These are phyloP conservation scores for Sussaba pulchella DNA, from an alignment of 2,888 invertebrate species.

Conservation along the genomic window DNA sequence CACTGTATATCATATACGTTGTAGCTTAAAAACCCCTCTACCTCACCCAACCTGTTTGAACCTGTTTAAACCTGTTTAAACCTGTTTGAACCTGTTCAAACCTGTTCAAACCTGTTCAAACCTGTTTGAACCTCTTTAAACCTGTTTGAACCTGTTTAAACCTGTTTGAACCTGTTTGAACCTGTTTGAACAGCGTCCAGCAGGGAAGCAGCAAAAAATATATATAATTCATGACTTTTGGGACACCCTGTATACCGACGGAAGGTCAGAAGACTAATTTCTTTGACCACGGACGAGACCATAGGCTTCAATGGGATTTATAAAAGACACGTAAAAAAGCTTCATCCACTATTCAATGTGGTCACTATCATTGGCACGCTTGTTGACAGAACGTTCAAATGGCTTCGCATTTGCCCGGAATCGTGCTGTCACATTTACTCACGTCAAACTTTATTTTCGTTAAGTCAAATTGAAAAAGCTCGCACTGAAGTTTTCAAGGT, in stretches of 20 bases:
- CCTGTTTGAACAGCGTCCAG: no score
- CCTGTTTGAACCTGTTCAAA: no score
- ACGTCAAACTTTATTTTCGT: constrained; percentile 27
- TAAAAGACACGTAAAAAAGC: constrained; percentile 44
- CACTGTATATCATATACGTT: no score
- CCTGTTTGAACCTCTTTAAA: no score
- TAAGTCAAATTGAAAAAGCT: constrained; percentile 13
- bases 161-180: no score
- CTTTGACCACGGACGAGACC: constrained; percentile 13
- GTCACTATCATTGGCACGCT: constrained; percentile 62
- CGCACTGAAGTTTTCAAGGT: background rate
- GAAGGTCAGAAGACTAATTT: constrained; percentile 14
- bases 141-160: no score
- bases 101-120: no score
- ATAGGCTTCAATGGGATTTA: constrained; percentile 16
- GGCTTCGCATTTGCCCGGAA: background rate
- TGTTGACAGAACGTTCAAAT: constrained; percentile 39
- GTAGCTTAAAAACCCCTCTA: no score
- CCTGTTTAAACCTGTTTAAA: no score
- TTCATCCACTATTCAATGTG: constrained; percentile 56
- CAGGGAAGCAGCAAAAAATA: no score
- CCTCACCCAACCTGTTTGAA: no score
- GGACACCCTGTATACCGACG: constrained; percentile 13
- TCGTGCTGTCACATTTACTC: background rate
- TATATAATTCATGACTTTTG: background rate